These are phyloP conservation scores for Okapia johnstoni DNA, from an alignment of 2,113 vertebrate genomes.

Conservation along the genomic window DNA sequence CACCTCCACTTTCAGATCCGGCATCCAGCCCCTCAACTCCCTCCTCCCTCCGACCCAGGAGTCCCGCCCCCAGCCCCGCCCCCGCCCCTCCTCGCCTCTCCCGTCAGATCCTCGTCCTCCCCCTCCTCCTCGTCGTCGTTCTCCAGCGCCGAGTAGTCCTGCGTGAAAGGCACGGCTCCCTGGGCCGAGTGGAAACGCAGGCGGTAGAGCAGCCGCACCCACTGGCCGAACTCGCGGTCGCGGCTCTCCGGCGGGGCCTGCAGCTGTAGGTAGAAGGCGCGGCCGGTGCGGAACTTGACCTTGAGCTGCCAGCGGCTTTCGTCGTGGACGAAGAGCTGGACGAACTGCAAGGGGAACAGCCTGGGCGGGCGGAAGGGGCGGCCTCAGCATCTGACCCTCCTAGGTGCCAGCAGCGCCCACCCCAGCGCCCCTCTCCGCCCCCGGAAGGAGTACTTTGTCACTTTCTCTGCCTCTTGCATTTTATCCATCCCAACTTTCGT, in stretches of 20 bases:
- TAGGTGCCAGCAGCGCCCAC: background rate
- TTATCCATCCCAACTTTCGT: background rate
- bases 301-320: constrained; percentile 64
- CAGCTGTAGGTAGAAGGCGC: constrained; percentile 74
- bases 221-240: constrained; percentile 57
- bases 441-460: background rate
- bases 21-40: background rate
- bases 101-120: fast-evolving
- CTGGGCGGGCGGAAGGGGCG: constrained; percentile 4
- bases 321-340: constrained; percentile 65
- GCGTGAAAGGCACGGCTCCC: constrained; percentile 26
- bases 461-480: background rate
- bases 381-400: background rate
- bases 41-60: background rate
- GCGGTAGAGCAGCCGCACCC: constrained; percentile 73
- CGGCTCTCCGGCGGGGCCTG: background rate
- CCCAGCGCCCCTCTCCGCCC: background rate
- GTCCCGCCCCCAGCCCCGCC: background rate
- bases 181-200: constrained; percentile 42
- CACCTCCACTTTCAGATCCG: background rate
- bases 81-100: background rate
- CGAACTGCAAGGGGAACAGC: constrained; percentile 71
- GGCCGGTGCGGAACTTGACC: constrained; percentile 64
- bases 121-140: fast-evolving
- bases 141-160: background rate